phyloP scores from a whole-genome alignment of 2,113 vertebrate species.

The Carassius gibelio region DNA sequence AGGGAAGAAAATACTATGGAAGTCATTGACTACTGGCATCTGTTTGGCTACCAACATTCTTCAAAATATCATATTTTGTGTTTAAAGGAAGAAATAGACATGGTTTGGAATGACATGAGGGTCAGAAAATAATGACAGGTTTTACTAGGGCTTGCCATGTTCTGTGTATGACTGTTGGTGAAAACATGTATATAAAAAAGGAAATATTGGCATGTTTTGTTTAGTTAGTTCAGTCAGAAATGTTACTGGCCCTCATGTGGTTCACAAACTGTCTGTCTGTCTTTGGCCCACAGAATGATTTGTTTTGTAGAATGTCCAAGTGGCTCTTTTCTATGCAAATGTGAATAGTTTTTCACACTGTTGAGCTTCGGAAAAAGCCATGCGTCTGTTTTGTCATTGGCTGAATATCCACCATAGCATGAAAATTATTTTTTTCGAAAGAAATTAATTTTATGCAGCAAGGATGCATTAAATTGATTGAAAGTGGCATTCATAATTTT shows the following conservation, averaged over 20 bases:
- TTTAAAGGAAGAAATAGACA: background rate
- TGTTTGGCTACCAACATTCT: background rate
- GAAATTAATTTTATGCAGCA: too few species aligned
- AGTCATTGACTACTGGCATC: too few species aligned
- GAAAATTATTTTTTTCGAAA: too few species aligned
- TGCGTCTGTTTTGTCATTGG: background rate
- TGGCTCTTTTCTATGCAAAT: slow-evolving; percentile 3
- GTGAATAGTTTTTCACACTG: background rate
- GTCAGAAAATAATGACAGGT: background rate
- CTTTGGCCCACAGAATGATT: background rate
- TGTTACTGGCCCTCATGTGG: background rate
- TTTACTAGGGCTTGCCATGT: background rate
- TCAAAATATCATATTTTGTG: background rate
- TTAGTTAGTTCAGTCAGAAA: background rate
- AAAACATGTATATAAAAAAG: background rate
- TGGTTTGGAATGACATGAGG: background rate
- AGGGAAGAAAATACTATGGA: background rate
- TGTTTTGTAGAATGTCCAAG: slow-evolving; percentile 9
- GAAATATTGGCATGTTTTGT: background rate
- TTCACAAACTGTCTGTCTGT: background rate
- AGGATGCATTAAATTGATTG: background rate
- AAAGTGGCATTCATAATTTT: too few species aligned
- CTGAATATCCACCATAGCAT: background rate
- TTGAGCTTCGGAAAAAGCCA: background rate
- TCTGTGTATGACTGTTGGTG: background rate